These are phyloP conservation scores for Lineus longissimus DNA, from an alignment of 1,140 invertebrate species.

Conservation along the genomic window DNA sequence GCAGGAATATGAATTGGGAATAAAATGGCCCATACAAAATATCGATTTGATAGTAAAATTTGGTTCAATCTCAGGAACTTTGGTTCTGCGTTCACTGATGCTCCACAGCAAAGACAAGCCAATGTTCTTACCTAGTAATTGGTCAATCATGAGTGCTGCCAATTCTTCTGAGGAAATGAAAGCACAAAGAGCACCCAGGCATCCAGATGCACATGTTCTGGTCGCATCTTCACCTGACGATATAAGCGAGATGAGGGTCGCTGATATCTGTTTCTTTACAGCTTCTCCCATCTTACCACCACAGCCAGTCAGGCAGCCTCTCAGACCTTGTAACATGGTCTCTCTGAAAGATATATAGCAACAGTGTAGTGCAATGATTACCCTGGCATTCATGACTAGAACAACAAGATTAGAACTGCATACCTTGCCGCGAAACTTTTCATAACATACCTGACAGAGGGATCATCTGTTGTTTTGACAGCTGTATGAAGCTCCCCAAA, in stretches of 20 bases:
- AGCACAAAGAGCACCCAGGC: constrained; percentile 78
- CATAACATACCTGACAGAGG: constrained; percentile 64
- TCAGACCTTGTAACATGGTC: constrained; percentile 85
- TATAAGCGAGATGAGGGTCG: constrained; percentile 66
- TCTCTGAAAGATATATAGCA: constrained; percentile 61
- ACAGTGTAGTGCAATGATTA: background rate
- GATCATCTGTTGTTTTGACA: constrained; percentile 79
- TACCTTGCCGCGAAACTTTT: too few relatives aligned
- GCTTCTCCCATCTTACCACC: constrained; percentile 85
- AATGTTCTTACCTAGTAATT: constrained; percentile 65
- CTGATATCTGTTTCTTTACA: constrained; percentile 71
- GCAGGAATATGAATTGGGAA: too few relatives aligned
- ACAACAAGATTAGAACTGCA: background rate
- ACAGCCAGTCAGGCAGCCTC: constrained; percentile 75
- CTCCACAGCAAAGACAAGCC: too few relatives aligned
- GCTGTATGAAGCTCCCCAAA: constrained; percentile 86
- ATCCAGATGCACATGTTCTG: constrained; percentile 76
- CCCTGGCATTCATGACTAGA: background rate
- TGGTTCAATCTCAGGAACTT: too few relatives aligned
- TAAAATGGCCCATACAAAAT: too few relatives aligned
- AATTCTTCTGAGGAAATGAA: constrained; percentile 74
- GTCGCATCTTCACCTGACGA: constrained; percentile 75
- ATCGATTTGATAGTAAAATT: too few relatives aligned
- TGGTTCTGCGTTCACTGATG: too few relatives aligned
- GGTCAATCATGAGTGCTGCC: constrained; percentile 68